Evolutionary conservation across 2,113 vertebrate species (phyloP), one percentile per base, ranked within the genome.

Genomic region (Pongo abelii): DNA sequence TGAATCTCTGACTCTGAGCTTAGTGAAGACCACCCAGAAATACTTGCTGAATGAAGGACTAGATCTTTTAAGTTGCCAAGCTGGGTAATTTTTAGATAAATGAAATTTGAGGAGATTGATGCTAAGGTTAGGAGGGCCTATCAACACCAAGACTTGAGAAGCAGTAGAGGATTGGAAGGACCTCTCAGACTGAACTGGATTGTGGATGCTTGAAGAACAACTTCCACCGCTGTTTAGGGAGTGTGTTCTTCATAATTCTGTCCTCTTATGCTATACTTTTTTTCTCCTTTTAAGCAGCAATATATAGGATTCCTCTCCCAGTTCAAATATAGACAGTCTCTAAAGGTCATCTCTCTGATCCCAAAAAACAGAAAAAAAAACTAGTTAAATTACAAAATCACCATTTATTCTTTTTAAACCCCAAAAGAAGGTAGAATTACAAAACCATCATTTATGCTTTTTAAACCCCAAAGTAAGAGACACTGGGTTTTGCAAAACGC

Each of bases 101-200:
- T 1, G 5, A 59, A 77, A 61, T 61, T 40, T 91, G 5, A 55
- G 12, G 11, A 89, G 59, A 69, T n/a, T n/a, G 30, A 48, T 48
- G 1, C 5, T 85, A 75, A 52, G 8, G 35, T 48, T 38, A 5
- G 43, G 1, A 18, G 8, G 6, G 0, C 6, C 20, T 30, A 61
- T n/a, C 8, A 50, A 69, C 16, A 57, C 12, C 20, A 70, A 4
- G n/a, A 38, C 18, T 64, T 79, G 12, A n/a, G 83, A 57, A 74
- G 48, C 27, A 48, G 22, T 23, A 78, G 20, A 40, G 3, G 3
- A n/a, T 27, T 79, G 40, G 7, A 75, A 88, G 9, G 40, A 57
- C 6, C 3, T 9, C 32, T 67, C 18, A 75, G 30, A 77, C 92
- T 69, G 59, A 92, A 67, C 5, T 80, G 2, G 40, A 17, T 27